Percentiles rank a stretch among this genome's conserved stretches.
Evolutionary conservation across 2,797 vertebrate species (phyloP).

Genomic region (Hafferia zeledoni): DNA sequence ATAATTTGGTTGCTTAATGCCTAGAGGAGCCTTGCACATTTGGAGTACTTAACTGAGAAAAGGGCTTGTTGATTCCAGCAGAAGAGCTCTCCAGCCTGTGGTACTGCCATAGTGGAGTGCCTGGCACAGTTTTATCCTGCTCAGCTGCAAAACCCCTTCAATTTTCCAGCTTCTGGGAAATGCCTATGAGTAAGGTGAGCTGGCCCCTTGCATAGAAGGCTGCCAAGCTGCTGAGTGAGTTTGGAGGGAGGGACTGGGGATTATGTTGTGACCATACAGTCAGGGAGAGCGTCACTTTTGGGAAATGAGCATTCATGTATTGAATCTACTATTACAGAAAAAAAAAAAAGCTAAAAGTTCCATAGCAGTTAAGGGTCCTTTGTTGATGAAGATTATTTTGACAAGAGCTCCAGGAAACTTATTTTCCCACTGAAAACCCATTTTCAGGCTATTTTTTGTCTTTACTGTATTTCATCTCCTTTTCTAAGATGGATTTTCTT

Average conservation of each 20-base stretch:
- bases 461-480: not conserved
- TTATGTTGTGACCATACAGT: not conserved
- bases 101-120: not conserved
- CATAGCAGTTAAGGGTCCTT: not conserved
- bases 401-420: conserved; percentile 23
- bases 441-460: conserved; percentile 40
- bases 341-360: not conserved
- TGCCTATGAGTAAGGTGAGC: not conserved
- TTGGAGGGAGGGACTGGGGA: not conserved
- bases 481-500: conserved; percentile 15
- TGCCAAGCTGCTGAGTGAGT: not conserved
- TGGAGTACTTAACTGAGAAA: not conserved
- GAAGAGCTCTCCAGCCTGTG: not conserved
- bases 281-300: not conserved
- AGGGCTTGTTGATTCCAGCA: conserved; percentile 2
- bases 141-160: not conserved
- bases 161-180: conserved; percentile 2
- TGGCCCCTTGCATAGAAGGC: not conserved
- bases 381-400: conserved; percentile 44
- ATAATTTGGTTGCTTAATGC: not conserved
- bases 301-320: not conserved
- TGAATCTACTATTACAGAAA: not conserved
- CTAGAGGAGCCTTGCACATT: not conserved
- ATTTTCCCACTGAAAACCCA: conserved; percentile 1
- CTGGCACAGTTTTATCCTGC: not conserved